Conservation (phyloP, 2,888 invertebrate genomes). For the Gastracanthus pulcherrimus region DNA sequence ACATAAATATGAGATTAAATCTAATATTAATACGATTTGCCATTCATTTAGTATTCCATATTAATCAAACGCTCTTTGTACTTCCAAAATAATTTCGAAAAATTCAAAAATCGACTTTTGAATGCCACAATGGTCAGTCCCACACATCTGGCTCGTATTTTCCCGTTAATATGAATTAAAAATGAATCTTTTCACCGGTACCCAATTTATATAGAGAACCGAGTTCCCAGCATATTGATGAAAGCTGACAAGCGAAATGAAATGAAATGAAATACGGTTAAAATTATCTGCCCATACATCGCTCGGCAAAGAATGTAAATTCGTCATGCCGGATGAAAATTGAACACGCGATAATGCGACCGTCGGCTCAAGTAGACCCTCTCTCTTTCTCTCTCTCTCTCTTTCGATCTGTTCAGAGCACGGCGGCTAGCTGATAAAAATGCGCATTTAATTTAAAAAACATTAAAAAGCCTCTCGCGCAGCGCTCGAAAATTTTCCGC, state of each 20-base stretch:
- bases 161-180: neutral
- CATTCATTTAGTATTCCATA: too few relatives aligned
- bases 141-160: too few relatives aligned
- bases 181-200: too few relatives aligned
- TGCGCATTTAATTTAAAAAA: constrained; percentile 52
- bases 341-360: constrained; percentile 8
- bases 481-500: constrained; percentile 5
- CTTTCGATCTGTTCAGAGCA: neutral
- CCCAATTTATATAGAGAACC: neutral
- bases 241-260: neutral
- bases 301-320: neutral
- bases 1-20: too few relatives aligned
- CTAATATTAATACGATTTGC: too few relatives aligned
- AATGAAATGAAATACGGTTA: constrained; percentile 1
- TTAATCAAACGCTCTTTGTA: too few relatives aligned
- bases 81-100: too few relatives aligned
- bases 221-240: neutral
- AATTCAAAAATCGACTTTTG: too few relatives aligned
- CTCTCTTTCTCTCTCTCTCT: neutral
- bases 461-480: constrained; percentile 31
- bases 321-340: constrained; percentile 20
- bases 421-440: constrained; percentile 26
- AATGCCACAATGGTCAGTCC: too few relatives aligned
- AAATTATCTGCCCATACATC: neutral
- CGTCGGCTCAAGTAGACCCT: neutral